Evolutionary conservation across 92 coral and sea anemone species (phyloP).

Genomic region (Phenganax stokvisi): DNA sequence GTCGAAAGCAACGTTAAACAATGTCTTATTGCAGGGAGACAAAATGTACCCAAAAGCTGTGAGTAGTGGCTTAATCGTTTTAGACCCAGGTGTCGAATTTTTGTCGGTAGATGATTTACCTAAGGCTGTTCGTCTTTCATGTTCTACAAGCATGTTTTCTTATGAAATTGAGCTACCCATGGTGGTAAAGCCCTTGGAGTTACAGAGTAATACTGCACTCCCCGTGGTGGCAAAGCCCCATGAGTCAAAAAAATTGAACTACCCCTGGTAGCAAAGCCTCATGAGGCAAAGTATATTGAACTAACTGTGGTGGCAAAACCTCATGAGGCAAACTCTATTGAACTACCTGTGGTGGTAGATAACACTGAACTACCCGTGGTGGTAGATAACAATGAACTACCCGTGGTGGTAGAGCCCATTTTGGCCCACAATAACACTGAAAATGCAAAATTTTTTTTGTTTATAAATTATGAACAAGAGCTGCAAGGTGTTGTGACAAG

Average conservation of each 20-base stretch:
- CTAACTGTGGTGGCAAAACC: too few species aligned
- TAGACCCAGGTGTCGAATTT: not conserved
- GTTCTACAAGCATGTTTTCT: not conserved
- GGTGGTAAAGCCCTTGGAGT: not conserved
- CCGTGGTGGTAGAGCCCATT: not conserved
- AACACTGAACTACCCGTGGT: too few species aligned
- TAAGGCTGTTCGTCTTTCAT: not conserved
- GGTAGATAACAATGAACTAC: not conserved
- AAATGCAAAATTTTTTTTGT: not conserved
- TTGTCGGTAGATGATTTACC: constrained; percentile 15
- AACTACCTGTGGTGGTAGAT: too few species aligned
- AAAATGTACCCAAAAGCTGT: not conserved
- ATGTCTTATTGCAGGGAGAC: not conserved
- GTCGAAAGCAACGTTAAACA: not conserved
- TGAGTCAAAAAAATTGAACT: too few species aligned
- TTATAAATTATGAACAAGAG: constrained; percentile 1
- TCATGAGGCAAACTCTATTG: too few species aligned
- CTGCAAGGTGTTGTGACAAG: not conserved
- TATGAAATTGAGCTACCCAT: not conserved
- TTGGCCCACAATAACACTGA: too few species aligned
- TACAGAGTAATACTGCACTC: not conserved
- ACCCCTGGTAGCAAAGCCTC: too few species aligned
- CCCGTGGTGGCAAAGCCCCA: too few species aligned
- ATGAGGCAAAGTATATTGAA: too few species aligned
- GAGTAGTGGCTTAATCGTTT: not conserved